A percentile compares a stretch with the other conserved stretches of the same genome.
Conservation (phyloP, 2,888 invertebrate genomes). For the Junonia oenone region DNA sequence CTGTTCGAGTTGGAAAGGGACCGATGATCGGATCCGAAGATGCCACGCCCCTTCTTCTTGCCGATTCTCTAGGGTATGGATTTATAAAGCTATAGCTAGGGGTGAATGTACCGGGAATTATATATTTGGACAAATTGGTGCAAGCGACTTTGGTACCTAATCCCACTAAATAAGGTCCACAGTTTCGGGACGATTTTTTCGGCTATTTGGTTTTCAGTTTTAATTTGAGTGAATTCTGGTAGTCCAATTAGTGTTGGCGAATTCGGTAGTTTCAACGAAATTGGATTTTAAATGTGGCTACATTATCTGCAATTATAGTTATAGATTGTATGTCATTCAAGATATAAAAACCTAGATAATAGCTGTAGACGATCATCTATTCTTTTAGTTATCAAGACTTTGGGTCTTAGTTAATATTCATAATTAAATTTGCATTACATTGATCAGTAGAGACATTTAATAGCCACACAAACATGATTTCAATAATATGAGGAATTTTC, state of each 20-base stretch:
- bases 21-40: conserved; percentile 24
- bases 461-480: no score
- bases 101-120: conserved; percentile 25
- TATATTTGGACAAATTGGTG: conserved; percentile 21
- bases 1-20: conserved; percentile 29
- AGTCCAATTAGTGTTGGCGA: conserved; percentile 8
- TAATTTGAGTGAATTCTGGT: conserved; percentile 14
- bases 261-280: background rate
- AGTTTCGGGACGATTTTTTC: conserved; percentile 1
- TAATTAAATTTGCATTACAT: no score
- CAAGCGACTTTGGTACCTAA: conserved; percentile 18
- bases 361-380: background rate
- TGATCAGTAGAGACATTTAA: no score
- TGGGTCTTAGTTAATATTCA: no score
- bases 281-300: background rate
- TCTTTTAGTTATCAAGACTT: no score
- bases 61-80: conserved; percentile 30
- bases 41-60: conserved; percentile 37
- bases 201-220: conserved; percentile 16
- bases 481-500: no score
- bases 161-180: conserved; percentile 4
- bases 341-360: background rate
- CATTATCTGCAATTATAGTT: background rate
- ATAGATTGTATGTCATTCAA: background rate
- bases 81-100: conserved; percentile 22